Conservation (phyloP, 2,113 vertebrate species). For the Ammodytes marinus region DNA sequence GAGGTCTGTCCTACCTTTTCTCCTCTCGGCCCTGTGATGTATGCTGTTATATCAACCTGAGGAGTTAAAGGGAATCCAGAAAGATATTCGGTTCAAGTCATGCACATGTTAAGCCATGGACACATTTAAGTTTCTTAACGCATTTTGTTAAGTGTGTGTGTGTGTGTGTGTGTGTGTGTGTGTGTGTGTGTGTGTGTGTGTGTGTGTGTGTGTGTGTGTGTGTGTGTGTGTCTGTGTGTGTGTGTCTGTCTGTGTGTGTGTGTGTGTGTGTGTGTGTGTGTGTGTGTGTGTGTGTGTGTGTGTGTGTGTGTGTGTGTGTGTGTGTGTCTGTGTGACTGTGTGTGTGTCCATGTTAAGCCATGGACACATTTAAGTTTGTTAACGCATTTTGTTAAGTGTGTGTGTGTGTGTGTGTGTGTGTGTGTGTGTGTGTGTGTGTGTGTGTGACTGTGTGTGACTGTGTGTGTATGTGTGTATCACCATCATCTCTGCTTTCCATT, state of each 20-base stretch:
- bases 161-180: neutral
- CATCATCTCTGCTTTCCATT: constrained; percentile 60
- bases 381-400: neutral
- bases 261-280: neutral
- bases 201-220: neutral
- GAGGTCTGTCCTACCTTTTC: constrained; percentile 52
- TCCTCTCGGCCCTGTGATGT: constrained; percentile 65
- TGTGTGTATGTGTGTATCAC: constrained; percentile 35
- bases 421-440: neutral
- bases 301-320: neutral
- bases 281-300: neutral
- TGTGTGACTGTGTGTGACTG: neutral
- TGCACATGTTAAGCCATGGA: neutral
- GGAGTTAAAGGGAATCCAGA: neutral
- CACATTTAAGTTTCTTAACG: neutral
- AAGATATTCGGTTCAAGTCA: neutral
- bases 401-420: constrained; percentile 8
- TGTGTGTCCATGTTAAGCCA: neutral
- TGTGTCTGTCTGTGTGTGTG: neutral
- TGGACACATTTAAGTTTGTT: neutral
- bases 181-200: neutral
- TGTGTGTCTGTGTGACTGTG: too few species aligned
- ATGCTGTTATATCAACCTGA: constrained; percentile 69
- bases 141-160: neutral
- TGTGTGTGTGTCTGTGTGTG: neutral